These are phyloP conservation scores for Zapus hudsonius DNA, from an alignment of 2,113 vertebrate species.

Conservation along the genomic window DNA sequence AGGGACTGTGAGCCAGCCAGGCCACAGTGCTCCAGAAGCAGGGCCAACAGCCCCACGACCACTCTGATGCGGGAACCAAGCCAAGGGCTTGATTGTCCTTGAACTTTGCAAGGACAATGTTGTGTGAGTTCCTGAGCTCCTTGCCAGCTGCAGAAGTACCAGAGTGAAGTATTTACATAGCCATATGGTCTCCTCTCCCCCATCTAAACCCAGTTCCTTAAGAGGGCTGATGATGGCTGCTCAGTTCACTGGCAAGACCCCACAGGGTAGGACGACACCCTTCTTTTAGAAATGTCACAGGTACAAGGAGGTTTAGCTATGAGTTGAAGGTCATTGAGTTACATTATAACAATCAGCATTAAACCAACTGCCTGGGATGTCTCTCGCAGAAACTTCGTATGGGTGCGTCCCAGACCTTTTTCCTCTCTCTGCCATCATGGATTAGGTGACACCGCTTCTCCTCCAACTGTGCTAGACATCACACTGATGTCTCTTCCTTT, in stretches of 20 bases:
- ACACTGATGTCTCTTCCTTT: background rate
- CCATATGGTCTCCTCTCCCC: background rate
- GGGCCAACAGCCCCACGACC: too few relatives aligned
- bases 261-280: too few relatives aligned
- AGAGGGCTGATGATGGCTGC: background rate
- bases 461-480: background rate
- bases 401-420: background rate
- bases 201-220: background rate
- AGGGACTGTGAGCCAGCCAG: too few relatives aligned
- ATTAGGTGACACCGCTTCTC: background rate
- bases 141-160: background rate
- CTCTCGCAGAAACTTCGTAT: background rate
- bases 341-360: background rate
- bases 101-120: slow-evolving; percentile 20
- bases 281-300: too few relatives aligned
- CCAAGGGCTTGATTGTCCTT: background rate
- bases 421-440: background rate
- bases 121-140: background rate
- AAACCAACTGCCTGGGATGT: background rate
- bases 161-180: background rate
- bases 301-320: background rate
- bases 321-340: background rate
- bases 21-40: too few relatives aligned
- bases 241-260: too few relatives aligned
- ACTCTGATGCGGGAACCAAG: too few relatives aligned